phyloP scores from a whole-genome alignment of 64 coral and sea anemone species.

The Catalaphyllia jardinei region DNA sequence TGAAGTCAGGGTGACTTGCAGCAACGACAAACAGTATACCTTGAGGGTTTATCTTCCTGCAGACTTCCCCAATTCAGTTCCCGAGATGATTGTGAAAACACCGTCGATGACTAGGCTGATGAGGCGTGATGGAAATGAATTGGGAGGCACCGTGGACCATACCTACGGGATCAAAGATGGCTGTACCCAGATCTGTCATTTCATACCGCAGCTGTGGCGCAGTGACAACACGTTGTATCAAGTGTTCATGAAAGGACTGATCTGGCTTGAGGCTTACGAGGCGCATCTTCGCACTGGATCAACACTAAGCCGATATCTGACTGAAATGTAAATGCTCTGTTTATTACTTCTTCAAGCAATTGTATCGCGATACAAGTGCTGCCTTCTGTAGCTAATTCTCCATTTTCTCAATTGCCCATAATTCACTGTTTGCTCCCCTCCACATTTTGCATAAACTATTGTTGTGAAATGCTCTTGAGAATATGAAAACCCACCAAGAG shows the following conservation, averaged over 20 bases:
- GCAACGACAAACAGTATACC: slow-evolving; percentile 45
- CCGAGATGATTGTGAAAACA: slow-evolving; percentile 52
- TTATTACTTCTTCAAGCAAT: neutral
- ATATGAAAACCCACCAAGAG: too few species aligned
- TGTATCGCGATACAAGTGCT: too few species aligned
- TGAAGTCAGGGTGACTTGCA: slow-evolving; percentile 48
- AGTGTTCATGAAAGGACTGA: slow-evolving; percentile 70
- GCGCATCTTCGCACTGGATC: slow-evolving; percentile 53
- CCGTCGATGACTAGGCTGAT: slow-evolving; percentile 15
- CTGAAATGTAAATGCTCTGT: slow-evolving; percentile 36
- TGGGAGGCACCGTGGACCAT: neutral
- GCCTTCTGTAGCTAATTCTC: too few species aligned
- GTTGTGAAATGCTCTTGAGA: too few species aligned
- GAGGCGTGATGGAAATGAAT: neutral
- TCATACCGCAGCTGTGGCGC: neutral
- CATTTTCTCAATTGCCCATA: too few species aligned
- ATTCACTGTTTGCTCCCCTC: too few species aligned
- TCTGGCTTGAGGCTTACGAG: slow-evolving; percentile 82
- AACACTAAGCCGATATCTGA: slow-evolving; percentile 30
- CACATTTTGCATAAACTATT: too few species aligned
- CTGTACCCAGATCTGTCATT: slow-evolving; percentile 57
- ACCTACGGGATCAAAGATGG: slow-evolving; percentile 51
- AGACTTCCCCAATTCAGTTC: slow-evolving; percentile 68
- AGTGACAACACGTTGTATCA: slow-evolving; percentile 57
- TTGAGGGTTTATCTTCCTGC: slow-evolving; percentile 52